A percentile compares a stretch with the other conserved stretches of the same genome.
Evolutionary conservation across 2,113 vertebrate species (phyloP).

Genomic region (Vidua macroura): DNA sequence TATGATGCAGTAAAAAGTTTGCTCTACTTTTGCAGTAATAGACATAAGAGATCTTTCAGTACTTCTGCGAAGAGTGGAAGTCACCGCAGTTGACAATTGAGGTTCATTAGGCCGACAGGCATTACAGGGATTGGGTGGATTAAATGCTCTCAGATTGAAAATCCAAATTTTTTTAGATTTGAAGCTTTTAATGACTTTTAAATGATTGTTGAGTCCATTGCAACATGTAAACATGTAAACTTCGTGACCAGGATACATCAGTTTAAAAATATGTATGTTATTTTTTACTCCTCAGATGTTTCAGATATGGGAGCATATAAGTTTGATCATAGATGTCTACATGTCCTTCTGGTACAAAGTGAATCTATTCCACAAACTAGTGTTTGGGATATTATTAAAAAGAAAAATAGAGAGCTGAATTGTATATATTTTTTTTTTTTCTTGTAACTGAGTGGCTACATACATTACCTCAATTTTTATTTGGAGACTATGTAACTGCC

Average conservation of each 20-base stretch:
- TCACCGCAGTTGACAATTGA: not conserved
- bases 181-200: not conserved
- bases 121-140: not conserved
- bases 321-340: not conserved
- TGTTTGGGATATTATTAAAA: not conserved
- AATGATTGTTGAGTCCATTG: not conserved
- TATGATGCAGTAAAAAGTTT: not conserved
- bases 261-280: not conserved
- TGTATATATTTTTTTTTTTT: not conserved
- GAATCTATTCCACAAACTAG: not conserved
- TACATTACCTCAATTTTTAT: not conserved
- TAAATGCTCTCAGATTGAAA: not conserved
- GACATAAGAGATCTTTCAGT: fast-evolving
- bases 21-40: not conserved
- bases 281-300: not conserved
- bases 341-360: not conserved
- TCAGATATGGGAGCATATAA: not conserved
- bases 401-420: not conserved
- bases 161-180: not conserved
- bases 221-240: not conserved
- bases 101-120: not conserved
- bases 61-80: not conserved
- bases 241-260: not conserved
- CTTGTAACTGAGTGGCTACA: not conserved
- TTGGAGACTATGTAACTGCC: not conserved